phyloP scores from a whole-genome alignment of 2,888 invertebrate species.

The Drosophila atripex region DNA sequence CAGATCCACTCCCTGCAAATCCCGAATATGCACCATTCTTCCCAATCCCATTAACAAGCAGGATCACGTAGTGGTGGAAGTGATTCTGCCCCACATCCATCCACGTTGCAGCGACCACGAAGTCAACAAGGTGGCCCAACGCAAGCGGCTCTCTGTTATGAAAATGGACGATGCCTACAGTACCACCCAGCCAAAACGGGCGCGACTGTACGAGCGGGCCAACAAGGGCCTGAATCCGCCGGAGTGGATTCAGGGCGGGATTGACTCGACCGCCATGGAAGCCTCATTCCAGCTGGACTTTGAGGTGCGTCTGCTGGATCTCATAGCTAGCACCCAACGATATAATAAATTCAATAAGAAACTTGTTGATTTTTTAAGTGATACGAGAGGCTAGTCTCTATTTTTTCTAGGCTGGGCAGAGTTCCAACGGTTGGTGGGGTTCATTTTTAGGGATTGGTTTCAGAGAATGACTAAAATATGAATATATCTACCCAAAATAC shows the following conservation, averaged over 20 bases:
- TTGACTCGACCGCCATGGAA: conserved; percentile 23
- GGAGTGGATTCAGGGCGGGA: conserved; percentile 58
- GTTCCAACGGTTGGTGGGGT: too few species aligned
- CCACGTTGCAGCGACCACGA: conserved; percentile 74
- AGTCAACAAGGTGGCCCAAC: conserved; percentile 76
- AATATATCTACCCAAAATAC: too few species aligned
- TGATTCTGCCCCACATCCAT: conserved; percentile 70
- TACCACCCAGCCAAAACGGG: conserved; percentile 62
- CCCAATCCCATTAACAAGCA: conserved; percentile 62
- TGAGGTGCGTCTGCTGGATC: conserved; percentile 51
- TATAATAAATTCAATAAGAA: background rate
- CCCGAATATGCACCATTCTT: conserved; percentile 73
- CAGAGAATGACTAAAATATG: too few species aligned
- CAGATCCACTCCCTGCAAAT: conserved; percentile 70
- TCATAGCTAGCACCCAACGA: background rate
- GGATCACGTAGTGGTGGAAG: conserved; percentile 69
- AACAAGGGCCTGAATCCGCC: conserved; percentile 58
- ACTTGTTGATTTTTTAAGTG: background rate
- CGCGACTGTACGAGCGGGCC: conserved; percentile 60
- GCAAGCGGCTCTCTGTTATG: conserved; percentile 73
- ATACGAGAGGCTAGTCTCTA: too few species aligned
- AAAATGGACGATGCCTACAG: conserved; percentile 69
- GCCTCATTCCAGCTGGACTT: conserved; percentile 59
- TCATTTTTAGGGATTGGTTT: too few species aligned
- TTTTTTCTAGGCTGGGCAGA: too few species aligned